Base-by-base conservation (phyloP, 2,888 invertebrate genomes). In the Pharmacophagus antenor region DNA sequence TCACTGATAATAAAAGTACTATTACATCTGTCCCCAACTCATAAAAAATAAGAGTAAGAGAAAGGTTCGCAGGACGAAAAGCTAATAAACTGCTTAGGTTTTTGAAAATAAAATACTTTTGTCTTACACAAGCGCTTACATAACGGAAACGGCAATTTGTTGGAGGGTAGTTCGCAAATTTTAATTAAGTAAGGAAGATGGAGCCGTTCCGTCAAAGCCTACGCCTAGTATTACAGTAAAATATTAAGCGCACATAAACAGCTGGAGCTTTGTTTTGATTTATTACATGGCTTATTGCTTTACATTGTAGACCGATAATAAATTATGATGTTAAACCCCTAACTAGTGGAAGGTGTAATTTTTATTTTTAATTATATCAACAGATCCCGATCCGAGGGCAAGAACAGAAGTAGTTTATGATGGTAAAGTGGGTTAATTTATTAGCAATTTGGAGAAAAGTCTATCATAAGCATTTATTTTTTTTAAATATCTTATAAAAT, bases 131-230 rank as follows among this genome's bases (percentile, higher is more conserved):
- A 17, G 17, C 18, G n/a, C 15, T 44, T 31, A 49, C 15, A 56
- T 68, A 71, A 27, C 67, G 65, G 68, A 63, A 67, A 52, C 64
- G 71, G 62, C 64, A 72, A 72, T 73, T 72, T 69, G 68, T 72
- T 68, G 58, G 64, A 63, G 69, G 63, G 60, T 60, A 64, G 69
- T 74, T 70, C 70, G 68, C 66, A 70, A 68, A 75, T 76, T 80
- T 79, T 76, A 82, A 82, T 80, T 77, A 80, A 73, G 72, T 70
- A 72, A 65, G 67, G 68, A 62, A 66, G 66, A 49, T 64, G 62
- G 52, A 65, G 67, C 63, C 61, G 65, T 66, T 69, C 62, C 68
- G 63, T 70, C 65, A 67, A 64, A 63, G 62, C 58, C 65, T 54
- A 65, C 65, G 67, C 70, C 66, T 63, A 69, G 66, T 67, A 63